Base-by-base conservation (phyloP, 2,113 vertebrate genomes). In the Pandion haliaetus region DNA sequence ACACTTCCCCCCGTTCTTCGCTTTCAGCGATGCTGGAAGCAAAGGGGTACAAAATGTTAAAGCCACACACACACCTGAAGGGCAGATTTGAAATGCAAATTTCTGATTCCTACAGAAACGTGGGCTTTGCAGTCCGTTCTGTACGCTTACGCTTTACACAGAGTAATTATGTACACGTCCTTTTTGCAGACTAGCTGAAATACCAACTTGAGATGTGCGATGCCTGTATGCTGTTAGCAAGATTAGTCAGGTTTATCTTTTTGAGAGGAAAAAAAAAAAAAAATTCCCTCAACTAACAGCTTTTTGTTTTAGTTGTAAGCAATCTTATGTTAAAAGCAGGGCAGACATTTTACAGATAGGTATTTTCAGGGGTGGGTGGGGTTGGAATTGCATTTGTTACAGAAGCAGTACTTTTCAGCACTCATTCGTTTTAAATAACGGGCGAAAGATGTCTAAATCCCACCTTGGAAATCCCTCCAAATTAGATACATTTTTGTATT, bases 391-490 rank as follows among this genome's bases (percentile, higher is more conserved):
- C 3, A 12, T 21, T 52, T 63, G 40, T 12, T 42, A 49, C 47
- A 31, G 71, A 31, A 77, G 49, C 4, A 4, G 42, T 1, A 1
- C 36, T 77, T 63, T n/a, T 17, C 85, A 65, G 61, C 38, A 3
- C 23, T n/a, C 2, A 0, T 13, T 80, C 0, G 0, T 38, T 78
- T 76, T 45, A 29, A 54, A 4, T 9, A 49, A 25, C 1, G 67
- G 32, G 38, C 10, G 26, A 50, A 42, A 42, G 40, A 63, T 19
- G 63, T 21, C 31, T 16, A 50, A 52, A 61, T 36, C 9, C 15
- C 28, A 4, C 24, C 32, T 38, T 50, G 36, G 45, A 38, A 57
- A 77, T 13, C 0, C 25, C 14, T 38, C 7, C 23, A 34, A 50
- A 25, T 58, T 2, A 47, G 12, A 9, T 4, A 4, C 1, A 2